phyloP scores from a whole-genome alignment of 2,797 vertebrate genomes.

The Pantherophis alleghaniensis region DNA sequence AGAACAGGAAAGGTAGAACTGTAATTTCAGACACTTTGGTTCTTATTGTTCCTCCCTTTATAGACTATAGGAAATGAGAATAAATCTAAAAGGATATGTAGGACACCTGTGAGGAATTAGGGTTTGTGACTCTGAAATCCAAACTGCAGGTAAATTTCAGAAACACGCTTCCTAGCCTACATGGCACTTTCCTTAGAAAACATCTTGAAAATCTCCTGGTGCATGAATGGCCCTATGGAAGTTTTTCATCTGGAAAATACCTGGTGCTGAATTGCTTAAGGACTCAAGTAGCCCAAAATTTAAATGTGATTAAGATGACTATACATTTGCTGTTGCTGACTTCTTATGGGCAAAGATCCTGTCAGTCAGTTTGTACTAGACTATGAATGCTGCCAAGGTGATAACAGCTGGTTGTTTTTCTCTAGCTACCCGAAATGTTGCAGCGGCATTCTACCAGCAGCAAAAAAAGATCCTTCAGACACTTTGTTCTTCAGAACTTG shows the following conservation, averaged over 20 bases:
- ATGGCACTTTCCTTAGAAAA: background rate
- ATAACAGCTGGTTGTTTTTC: background rate
- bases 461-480: conserved; percentile 33
- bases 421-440: conserved; percentile 76
- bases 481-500: conserved; percentile 69
- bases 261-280: background rate
- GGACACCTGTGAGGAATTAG: background rate
- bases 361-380: background rate
- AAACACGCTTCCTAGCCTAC: background rate
- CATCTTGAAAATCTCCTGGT: background rate
- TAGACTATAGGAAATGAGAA: background rate
- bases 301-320: background rate
- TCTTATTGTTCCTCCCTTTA: background rate
- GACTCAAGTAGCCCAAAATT: background rate
- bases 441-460: conserved; percentile 30
- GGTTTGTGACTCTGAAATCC: background rate
- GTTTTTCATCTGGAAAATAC: background rate
- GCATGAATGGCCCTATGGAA: background rate
- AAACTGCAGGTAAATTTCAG: background rate
- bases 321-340: background rate
- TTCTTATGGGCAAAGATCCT: background rate
- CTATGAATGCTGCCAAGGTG: background rate
- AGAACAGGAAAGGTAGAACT: background rate
- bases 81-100: background rate
- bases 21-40: background rate